A percentile compares a stretch with the other conserved stretches of the same genome.
phyloP scores from a whole-genome alignment of 30 jellyfish, hydroid and myxozoan species.

The Sanderia malayensis region DNA sequence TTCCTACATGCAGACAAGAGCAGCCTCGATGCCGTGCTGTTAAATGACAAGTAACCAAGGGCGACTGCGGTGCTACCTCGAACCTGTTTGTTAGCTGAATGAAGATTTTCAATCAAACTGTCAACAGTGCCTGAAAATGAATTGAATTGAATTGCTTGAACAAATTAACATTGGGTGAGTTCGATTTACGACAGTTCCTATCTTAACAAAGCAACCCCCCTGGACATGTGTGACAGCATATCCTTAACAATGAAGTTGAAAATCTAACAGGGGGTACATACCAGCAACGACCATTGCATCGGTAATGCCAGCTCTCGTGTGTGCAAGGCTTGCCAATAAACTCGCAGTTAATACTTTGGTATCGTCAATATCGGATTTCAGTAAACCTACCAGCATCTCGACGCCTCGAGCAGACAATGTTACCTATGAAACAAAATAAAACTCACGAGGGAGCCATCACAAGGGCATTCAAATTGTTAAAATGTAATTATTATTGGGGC shows the following conservation, averaged over 20 bases:
- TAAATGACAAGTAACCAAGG: conserved; percentile 63
- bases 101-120: conserved; percentile 38
- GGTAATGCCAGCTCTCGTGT: conserved; percentile 75
- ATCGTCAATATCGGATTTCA: conserved; percentile 30
- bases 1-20: conserved; percentile 65
- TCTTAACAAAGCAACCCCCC: too few species aligned
- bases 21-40: conserved; percentile 70
- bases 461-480: too few species aligned
- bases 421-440: conserved; percentile 25
- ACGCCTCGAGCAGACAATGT: conserved; percentile 65
- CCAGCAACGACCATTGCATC: conserved; percentile 81
- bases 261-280: too few species aligned
- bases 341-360: conserved; percentile 56
- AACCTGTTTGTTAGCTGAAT: conserved; percentile 42
- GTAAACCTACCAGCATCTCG: conserved; percentile 39
- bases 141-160: too few species aligned
- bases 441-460: too few species aligned
- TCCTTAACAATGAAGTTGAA: too few species aligned
- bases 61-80: conserved; percentile 74
- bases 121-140: conserved; percentile 59
- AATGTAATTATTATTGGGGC: too few species aligned
- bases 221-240: too few species aligned
- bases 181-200: too few species aligned
- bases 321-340: conserved; percentile 73
- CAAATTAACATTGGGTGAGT: too few species aligned